These are phyloP conservation scores for Pogonocichla stellata DNA, from an alignment of 2,113 vertebrate species.

Conservation along the genomic window DNA sequence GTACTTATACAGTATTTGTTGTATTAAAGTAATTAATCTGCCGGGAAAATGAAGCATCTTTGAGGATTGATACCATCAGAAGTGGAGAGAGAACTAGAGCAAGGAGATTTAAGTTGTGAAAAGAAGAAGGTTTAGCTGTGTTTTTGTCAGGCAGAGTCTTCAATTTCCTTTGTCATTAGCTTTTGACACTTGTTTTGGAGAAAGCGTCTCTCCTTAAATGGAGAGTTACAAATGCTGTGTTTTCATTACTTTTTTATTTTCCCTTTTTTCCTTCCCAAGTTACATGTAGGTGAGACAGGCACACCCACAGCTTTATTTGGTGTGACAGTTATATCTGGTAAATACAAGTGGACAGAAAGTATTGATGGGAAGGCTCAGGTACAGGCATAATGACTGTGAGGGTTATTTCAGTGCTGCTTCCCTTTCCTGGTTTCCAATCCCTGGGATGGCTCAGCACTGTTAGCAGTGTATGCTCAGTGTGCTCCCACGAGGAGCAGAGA, in stretches of 20 bases:
- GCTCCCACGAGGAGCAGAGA: neutral
- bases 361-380: neutral
- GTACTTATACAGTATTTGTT: neutral
- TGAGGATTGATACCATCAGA: neutral
- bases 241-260: neutral
- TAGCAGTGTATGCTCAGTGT: neutral
- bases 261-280: neutral
- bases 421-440: neutral
- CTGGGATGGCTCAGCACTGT: neutral
- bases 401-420: neutral
- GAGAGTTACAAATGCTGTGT: neutral
- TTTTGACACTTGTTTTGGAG: neutral
- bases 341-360: neutral
- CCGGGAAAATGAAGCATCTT: neutral
- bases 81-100: neutral
- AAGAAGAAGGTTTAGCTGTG: neutral
- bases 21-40: neutral
- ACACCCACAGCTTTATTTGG: neutral
- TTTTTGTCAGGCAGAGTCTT: neutral
- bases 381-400: too few species aligned
- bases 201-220: neutral
- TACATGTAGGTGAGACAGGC: fast-evolving
- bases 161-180: neutral
- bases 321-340: neutral
- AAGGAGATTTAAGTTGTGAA: neutral